Evolutionary conservation across 2,113 vertebrate species (phyloP).

Genomic region (Tragelaphus imberbis): DNA sequence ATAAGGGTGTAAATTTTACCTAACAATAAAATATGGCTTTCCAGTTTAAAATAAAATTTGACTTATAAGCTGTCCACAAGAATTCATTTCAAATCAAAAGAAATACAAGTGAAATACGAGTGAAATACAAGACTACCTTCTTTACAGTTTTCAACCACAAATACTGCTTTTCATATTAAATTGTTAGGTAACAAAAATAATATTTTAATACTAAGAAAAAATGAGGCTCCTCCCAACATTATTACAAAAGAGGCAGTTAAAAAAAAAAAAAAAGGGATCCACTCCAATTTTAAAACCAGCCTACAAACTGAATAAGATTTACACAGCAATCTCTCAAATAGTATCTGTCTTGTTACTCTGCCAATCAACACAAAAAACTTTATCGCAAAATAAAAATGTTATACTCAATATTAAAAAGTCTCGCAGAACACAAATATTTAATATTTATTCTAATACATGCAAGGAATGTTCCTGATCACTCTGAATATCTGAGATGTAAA

Average conservation of each 20-base stretch:
- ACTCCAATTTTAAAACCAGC: conserved; percentile 3
- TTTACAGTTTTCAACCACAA: conserved; percentile 17
- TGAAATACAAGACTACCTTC: not conserved
- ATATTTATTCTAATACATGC: not conserved
- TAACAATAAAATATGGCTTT: conserved; percentile 21
- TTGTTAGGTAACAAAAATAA: conserved; percentile 15
- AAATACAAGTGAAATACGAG: not conserved
- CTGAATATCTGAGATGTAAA: not conserved
- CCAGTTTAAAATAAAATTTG: not conserved
- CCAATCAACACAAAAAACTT: conserved; percentile 7
- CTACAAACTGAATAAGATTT: conserved; percentile 13
- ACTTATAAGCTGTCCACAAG: not conserved
- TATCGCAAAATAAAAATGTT: not conserved
- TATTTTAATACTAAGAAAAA: not conserved
- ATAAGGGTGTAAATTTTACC: conserved; percentile 23
- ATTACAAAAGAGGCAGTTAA: not conserved
- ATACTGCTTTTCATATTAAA: not conserved
- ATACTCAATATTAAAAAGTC: not conserved
- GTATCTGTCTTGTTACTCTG: not conserved
- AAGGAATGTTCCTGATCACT: not conserved
- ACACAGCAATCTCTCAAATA: conserved; percentile 2
- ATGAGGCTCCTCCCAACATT: not conserved
- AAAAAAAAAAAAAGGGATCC: not conserved
- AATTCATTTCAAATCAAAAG: not conserved
- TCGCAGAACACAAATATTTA: not conserved